These are phyloP conservation scores for Macaca mulatta DNA, from an alignment of 2,113 vertebrate species.

Conservation along the genomic window DNA sequence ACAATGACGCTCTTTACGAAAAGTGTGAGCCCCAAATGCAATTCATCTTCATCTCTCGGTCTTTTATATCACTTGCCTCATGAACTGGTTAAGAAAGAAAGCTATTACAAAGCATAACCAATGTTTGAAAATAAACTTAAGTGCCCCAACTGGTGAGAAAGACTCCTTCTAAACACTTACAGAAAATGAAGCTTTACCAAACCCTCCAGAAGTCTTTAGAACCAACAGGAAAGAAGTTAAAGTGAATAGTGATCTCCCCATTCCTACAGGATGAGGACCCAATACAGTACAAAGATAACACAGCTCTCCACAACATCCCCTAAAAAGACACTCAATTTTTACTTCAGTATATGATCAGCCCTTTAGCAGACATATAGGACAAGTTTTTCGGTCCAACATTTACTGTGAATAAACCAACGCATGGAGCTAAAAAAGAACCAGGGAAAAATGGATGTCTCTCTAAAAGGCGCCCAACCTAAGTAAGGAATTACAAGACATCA, in stretches of 20 bases:
- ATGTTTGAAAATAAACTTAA: slow-evolving; percentile 46
- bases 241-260: not conserved
- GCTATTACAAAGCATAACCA: slow-evolving; percentile 6
- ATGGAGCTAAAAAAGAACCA: not conserved
- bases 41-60: slow-evolving; percentile 19
- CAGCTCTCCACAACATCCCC: not conserved
- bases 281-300: not conserved
- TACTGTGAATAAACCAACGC: slow-evolving; percentile 6
- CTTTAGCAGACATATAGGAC: not conserved
- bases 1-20: not conserved
- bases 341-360: not conserved
- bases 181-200: slow-evolving; percentile 17
- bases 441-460: slow-evolving; percentile 49
- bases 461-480: slow-evolving; percentile 52
- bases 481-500: slow-evolving; percentile 64
- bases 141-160: slow-evolving; percentile 7
- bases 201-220: not conserved
- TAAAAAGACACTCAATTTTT: not conserved
- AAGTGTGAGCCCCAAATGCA: not conserved
- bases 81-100: not conserved
- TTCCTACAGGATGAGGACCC: not conserved
- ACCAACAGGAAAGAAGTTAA: slow-evolving; percentile 8
- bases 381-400: not conserved
- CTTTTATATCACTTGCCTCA: not conserved
- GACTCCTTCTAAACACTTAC: not conserved